These are phyloP conservation scores for Cyprinodon diabolis DNA, from an alignment of 2,797 vertebrate genomes.

Conservation along the genomic window DNA sequence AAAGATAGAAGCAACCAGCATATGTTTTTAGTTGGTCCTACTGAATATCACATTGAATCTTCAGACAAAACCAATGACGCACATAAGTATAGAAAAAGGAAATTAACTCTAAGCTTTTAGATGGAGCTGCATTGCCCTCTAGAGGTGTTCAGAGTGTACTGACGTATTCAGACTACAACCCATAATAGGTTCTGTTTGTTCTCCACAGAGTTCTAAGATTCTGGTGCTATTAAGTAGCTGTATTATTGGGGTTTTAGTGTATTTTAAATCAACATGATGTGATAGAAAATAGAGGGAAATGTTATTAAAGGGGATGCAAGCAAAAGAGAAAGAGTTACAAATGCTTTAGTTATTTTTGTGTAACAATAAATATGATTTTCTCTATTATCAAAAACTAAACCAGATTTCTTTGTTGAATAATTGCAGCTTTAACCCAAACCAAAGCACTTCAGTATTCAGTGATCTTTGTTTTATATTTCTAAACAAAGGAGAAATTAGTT, in stretches of 20 bases:
- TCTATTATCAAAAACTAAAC: slow-evolving; percentile 52
- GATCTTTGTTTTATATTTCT: neutral
- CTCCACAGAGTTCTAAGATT: neutral
- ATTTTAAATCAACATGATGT: neutral
- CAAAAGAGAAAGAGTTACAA: neutral
- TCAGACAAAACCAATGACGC: neutral
- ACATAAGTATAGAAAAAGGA: neutral
- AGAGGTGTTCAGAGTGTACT: slow-evolving; percentile 35
- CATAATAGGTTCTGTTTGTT: neutral
- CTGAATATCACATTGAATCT: neutral
- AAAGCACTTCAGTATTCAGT: neutral
- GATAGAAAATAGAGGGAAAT: neutral
- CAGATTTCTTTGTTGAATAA: slow-evolving; percentile 48
- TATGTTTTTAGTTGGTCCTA: neutral
- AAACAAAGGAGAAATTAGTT: slow-evolving; percentile 58
- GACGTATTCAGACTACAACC: neutral
- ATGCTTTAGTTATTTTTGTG: slow-evolving; percentile 22
- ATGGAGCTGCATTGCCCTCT: slow-evolving; percentile 48
- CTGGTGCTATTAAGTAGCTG: neutral
- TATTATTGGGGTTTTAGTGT: neutral
- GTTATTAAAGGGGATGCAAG: neutral
- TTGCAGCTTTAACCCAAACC: too few relatives aligned
- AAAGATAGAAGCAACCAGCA: neutral
- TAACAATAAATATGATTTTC: slow-evolving; percentile 47
- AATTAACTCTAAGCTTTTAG: neutral